Conservation (phyloP, 2,888 invertebrate genomes). For the Tachina grossa region DNA sequence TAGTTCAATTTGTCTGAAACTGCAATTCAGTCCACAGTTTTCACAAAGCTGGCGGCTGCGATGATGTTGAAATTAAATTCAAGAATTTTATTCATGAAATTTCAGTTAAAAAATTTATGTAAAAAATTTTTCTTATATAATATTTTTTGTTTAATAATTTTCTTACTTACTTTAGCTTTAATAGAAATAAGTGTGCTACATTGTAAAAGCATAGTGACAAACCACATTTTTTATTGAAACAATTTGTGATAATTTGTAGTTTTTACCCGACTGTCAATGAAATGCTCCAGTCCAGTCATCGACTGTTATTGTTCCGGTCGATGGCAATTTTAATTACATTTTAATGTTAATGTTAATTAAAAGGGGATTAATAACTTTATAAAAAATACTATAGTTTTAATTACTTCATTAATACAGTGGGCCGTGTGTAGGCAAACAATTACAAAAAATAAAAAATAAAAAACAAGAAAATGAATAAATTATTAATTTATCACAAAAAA, state of each 20-base stretch:
- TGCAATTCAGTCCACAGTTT: slow-evolving; percentile 20
- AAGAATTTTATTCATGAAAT: not conserved
- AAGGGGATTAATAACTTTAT: slow-evolving; percentile 34
- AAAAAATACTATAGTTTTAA: not conserved
- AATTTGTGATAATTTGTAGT: not conserved
- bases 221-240: not conserved
- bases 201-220: not conserved
- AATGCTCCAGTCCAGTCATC: too few species aligned
- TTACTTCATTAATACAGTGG: too few species aligned
- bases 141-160: too few species aligned
- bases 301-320: slow-evolving; percentile 28
- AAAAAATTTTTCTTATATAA: not conserved
- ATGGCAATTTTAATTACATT: slow-evolving; percentile 4
- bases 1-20: slow-evolving; percentile 50
- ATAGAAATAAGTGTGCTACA: not conserved
- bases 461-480: not conserved
- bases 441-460: too few species aligned
- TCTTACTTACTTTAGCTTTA: slow-evolving; percentile 1
- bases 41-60: not conserved
- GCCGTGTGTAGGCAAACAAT: too few species aligned
- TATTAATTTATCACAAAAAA: not conserved
- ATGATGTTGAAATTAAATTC: not conserved
- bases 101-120: slow-evolving; percentile 9
- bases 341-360: slow-evolving; percentile 40
- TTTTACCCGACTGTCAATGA: not conserved